A percentile compares a stretch with the other conserved stretches of the same genome.
phyloP scores from a whole-genome alignment of 2,888 invertebrate species.

The Orthonychiurus folsomi region DNA sequence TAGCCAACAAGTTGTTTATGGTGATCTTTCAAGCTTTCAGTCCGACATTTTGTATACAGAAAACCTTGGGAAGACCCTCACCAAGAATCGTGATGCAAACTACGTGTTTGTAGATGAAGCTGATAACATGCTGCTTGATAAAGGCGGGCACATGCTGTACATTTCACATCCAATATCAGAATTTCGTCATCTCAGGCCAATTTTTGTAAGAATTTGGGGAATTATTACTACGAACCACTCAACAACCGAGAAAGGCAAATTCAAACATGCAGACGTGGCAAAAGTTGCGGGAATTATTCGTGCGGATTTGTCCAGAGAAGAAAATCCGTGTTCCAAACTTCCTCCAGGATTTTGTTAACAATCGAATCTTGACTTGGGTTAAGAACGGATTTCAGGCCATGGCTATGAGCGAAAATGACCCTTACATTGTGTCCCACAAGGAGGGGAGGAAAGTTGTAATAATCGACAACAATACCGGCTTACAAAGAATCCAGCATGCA shows the following conservation, averaged over 20 bases:
- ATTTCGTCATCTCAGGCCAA: constrained; percentile 2
- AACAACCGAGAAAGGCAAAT: no score
- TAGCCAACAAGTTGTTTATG: neutral
- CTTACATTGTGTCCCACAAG: neutral
- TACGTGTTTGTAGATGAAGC: constrained; percentile 4
- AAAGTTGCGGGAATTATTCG: neutral
- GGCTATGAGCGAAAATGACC: neutral
- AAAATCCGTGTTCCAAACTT: neutral
- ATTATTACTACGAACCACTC: neutral
- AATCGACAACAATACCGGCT: neutral
- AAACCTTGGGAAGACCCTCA: neutral
- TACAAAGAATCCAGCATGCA: neutral
- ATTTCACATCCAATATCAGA: neutral
- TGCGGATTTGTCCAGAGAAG: neutral
- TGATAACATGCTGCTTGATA: neutral
- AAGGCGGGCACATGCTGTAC: neutral
- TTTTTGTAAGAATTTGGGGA: neutral
- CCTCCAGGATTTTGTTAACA: neutral
- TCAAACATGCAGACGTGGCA: neutral
- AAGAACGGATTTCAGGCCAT: neutral
- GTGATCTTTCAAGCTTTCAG: neutral
- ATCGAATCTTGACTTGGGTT: neutral
- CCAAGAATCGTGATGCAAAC: constrained; percentile 2
- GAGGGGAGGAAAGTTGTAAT: no score
- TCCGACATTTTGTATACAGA: neutral